Evolutionary conservation across 2,113 vertebrate species (phyloP), one percentile per base, ranked within the genome.

Genomic region (Labeo rohita): DNA sequence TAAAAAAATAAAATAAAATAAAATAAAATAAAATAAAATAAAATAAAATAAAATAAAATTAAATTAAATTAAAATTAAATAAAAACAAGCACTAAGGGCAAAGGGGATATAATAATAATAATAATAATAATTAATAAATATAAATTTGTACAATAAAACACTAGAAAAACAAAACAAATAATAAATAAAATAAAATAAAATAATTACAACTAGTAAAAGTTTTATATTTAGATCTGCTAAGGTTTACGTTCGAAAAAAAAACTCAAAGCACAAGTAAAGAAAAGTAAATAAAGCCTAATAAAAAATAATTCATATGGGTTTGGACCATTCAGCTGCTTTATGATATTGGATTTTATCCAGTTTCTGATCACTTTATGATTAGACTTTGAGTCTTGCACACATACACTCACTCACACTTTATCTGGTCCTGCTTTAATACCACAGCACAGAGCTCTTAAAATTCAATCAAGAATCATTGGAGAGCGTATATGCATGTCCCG

Each of bases 341-440:
- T 92, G 84, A 91, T 90, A 93, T 92, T 87, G 91, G 16, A 3
- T 16, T 65, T 47, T 6, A 13, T 23, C 56, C 56, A 16, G 36
- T 45, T 80, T 47, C 78, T 45, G 59, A 80, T 63, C 28, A 77
- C 52, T 59, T 79, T 50, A 75, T 49, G 23, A 16, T 77, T 77
- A 47, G 8, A 47, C 36, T 23, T 63, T 80, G n/a, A 23, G 28
- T 12, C 11, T 54, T 34, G 75, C 12, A 36, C 28, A 81, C 43
- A n/a, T 8, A 61, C 11, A 50, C 73, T 50, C 45, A 0, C 75
- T 36, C 12, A 50, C 56, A 80, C 61, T 91, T 89, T 89, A 88
- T 87, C 84, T 88, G 86, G 87, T 80, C 87, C 88, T 36, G 50
- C 63, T 82, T 82, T 82, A 70, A 28, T 47, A 63, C 11, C 43